Base-by-base conservation (phyloP, 2,888 invertebrate species). In the Phasia obesa region DNA sequence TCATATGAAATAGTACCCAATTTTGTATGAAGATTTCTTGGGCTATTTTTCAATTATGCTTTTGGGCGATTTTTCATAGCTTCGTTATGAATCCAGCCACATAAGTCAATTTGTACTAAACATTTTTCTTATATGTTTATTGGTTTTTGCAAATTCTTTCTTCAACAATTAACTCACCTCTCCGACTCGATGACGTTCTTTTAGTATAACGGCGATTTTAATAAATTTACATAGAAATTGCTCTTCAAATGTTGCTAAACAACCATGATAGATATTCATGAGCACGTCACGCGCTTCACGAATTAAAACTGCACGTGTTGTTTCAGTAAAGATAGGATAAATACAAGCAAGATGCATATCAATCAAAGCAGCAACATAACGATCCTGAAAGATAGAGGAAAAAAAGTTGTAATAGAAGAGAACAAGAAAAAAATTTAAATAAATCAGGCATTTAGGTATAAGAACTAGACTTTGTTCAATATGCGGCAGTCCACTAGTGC, bases 221-320 rank as follows among this genome's bases (percentile, higher is more conserved):
- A 93, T 92, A 59, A 94, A 94, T 84, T 94, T 94, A 76, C 92
- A 91, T 87, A 95, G 93, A 90, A 94, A 95, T 84, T 93, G 93
- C 84, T 92, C 92, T 88, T 94, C 93, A 90, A 95, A 95, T 87
- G 92, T 92, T 84, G 92, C 92, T 87, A 95, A 89, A 90, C 94
- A 93, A 59, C 94, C 94, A 85, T 93, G 93, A 90, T 94, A 95
- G 86, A 93, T 93, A 88, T 94, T 93, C 67, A 94, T 93, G 86
- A 95, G 92, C 81, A 95, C 92, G 90, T 94, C 94, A 87, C 94
- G 92, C 70, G 95, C 95, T 91, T 95, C 94, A 73, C 94, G 92
- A 86, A 94, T 93, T 89, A 95, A 92, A 87, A 93, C 92, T 87
- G 93, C 92, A 87, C 92, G 92, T 78, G 93, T 93, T 87, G 92